Evolutionary conservation across 2,888 invertebrate species (phyloP), one percentile per base, ranked within the genome.

Genomic region (Spisula solida): DNA sequence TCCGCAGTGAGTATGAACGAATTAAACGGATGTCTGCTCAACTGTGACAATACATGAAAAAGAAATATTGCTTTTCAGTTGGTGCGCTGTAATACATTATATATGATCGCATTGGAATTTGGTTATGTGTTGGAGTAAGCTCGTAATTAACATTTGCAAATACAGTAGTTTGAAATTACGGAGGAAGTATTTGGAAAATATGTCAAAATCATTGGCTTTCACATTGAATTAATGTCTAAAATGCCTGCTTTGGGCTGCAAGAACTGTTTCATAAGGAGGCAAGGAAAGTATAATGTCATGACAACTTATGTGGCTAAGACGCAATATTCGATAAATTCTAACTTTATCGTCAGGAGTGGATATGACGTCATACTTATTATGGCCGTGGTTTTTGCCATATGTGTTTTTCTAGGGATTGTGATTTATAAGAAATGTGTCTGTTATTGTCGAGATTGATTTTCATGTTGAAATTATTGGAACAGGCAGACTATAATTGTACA

Each of bases 391-490:
- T 31, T 81, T 47, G 6, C 81, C 14, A 25, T 29, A 12, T 81
- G 70, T 48, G 31, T 66, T 29, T 16, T 86, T 6, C 25, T 86
- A 8, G 86, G 86, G n/a, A 60, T 86, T 29, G 48, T 75, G 1
- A 70, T 86, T 29, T 86, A 86, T 34, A 86, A 81, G 51, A 25
- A 29, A 48, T 86, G 86, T 51, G 47, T 86, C 6, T 86, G 86
- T 34, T 86, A 81, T 29, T 86, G 86, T 51, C 81, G 81, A 16
- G 81, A 86, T 31, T 41, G 41, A 41, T 41, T 41, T 66, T 66
- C 4, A 25, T 8, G 25, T 66, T 25, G 25, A 66, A n/a, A 66
- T 66, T n/a, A n/a, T 0, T n/a, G 6, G 6, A 0, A 25, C 60
- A 6, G n/a, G 60, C 60, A 1, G 12, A 66, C 25, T 25, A 25